Evolutionary conservation across 1,140 invertebrate species (phyloP).

Genomic region (Ostrea edulis): DNA sequence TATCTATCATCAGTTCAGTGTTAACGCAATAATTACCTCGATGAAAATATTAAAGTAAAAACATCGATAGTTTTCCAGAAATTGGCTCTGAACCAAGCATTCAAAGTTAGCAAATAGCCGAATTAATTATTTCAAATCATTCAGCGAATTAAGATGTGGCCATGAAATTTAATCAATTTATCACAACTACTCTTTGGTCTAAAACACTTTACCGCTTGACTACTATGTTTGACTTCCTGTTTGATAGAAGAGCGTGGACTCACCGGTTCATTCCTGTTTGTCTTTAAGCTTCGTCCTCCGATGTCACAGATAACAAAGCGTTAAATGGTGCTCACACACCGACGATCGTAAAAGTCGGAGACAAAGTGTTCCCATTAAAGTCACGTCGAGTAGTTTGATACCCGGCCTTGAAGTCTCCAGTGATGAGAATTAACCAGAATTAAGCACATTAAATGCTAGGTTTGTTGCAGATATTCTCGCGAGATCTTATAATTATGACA

Average conservation of each 20-base stretch:
- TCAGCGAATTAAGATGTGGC: too few species aligned
- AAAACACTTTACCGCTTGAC: too few species aligned
- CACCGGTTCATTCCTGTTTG: background rate
- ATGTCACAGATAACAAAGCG: background rate
- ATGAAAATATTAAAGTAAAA: too few species aligned
- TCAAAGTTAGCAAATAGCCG: too few species aligned
- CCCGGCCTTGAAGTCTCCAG: background rate
- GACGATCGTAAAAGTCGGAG: background rate
- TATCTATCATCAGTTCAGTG: too few species aligned
- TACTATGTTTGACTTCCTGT: too few species aligned
- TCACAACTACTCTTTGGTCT: too few species aligned
- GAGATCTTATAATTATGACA: background rate
- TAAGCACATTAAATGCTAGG: background rate
- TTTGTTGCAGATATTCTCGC: background rate
- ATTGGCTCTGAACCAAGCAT: too few species aligned
- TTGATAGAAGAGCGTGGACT: background rate
- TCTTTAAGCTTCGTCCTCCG: background rate
- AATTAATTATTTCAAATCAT: too few species aligned
- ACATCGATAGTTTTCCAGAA: too few species aligned
- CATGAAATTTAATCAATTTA: too few species aligned
- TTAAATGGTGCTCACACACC: background rate
- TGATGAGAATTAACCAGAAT: background rate
- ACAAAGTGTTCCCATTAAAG: constrained; percentile 6
- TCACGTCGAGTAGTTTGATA: background rate
- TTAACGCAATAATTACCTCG: too few species aligned